Base-by-base conservation (phyloP, 2,888 invertebrate genomes). In the Deilephila elpenor region DNA sequence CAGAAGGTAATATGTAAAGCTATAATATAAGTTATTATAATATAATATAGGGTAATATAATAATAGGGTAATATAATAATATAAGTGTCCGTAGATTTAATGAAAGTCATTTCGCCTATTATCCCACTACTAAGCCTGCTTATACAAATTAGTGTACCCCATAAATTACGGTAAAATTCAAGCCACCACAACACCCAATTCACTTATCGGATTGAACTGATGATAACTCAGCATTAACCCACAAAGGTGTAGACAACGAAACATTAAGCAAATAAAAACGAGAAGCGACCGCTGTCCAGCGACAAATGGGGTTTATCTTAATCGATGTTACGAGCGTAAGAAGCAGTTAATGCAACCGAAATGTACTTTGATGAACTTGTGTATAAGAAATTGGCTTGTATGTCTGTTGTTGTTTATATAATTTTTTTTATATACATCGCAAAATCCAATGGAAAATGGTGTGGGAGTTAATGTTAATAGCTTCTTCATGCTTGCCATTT, bases 141-240 rank as follows among this genome's bases (percentile, higher is more conserved):
- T 44, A 14, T 11, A 44, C 44, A 44, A 44, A 44, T 14, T 3
- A 44, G 11, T 44, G 11, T 44, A 44, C 3, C 44, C 44, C 3
- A 44, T 44, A 44, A 14, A 44, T 44, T 14, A 44, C 11, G 44
- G 14, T 44, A 2, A 14, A 44, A 44, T 44, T 44, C 19, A 56
- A 6, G 3, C 6, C 5, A n/a, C n/a, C 19, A n/a, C n/a, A 56
- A 56, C 56, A 56, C n/a, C 5, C 17, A 56, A n/a, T n/a, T 56
- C 56, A 56, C n/a, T 56, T 56, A 56, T n/a, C 56, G n/a, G n/a
- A 56, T n/a, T 56, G 19, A 56, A n/a, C 56, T n/a, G 56, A 56
- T 17, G 56, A n/a, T n/a, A 56, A 56, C n/a, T 56, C 17, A 56
- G n/a, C n/a, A 56, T 56, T n/a, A 56, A 56, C n/a, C 19, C 19